phyloP scores from a whole-genome alignment of 2,888 invertebrate genomes.

The Brachyopa scutellaris region DNA sequence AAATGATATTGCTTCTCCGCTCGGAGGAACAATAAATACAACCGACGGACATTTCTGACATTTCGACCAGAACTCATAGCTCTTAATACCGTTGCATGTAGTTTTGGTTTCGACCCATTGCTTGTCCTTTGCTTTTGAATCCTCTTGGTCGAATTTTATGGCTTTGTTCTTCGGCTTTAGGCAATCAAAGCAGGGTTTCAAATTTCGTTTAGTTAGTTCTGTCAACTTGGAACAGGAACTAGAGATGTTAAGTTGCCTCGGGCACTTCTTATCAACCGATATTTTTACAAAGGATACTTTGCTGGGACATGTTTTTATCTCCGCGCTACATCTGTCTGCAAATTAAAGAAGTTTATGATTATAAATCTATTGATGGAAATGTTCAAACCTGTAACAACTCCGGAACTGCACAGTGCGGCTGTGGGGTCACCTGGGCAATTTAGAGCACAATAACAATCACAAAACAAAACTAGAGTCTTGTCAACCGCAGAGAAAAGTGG shows the following conservation, averaged over 20 bases:
- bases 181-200: not conserved
- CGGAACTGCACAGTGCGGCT: not conserved
- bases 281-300: not conserved
- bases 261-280: not conserved
- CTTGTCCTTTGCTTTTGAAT: not conserved
- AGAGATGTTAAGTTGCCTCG: not conserved
- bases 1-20: slow-evolving; percentile 33
- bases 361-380: not conserved
- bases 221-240: not conserved
- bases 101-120: not conserved
- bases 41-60: slow-evolving; percentile 27
- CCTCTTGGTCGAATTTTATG: not conserved
- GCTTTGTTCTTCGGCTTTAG: not conserved
- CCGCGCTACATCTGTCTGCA: not conserved
- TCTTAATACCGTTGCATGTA: not conserved
- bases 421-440: not conserved
- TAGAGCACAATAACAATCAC: not conserved
- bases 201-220: not conserved
- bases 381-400: not conserved
- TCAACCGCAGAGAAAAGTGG: slow-evolving; percentile 75
- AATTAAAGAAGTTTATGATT: too few species aligned
- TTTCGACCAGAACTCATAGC: slow-evolving; percentile 32
- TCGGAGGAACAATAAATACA: slow-evolving; percentile 25
- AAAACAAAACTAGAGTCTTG: slow-evolving; percentile 74
- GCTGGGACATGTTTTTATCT: not conserved